Base-by-base conservation (phyloP, 2,888 invertebrate genomes). In the Balanococcus diminutus region DNA sequence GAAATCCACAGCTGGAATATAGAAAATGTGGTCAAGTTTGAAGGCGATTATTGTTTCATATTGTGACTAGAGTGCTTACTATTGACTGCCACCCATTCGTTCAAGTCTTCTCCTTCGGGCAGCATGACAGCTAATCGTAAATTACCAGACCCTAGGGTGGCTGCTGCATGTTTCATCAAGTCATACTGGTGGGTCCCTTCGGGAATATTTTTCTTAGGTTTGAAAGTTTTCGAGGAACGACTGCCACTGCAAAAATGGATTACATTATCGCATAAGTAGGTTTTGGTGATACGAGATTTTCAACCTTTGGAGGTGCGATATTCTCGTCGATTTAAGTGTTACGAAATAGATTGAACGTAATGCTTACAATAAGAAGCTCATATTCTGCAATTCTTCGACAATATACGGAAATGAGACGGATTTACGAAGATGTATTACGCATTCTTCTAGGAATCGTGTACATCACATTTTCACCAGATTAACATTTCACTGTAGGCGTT, bases 61-160 rank as follows among this genome's bases (percentile, higher is more conserved):
- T 36, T 4, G 3, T 6, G 36, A 36, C 11, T 36, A 32, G 9
- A 32, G 25, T 16, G 93, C 96, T 94, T 91, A 98, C 99, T 99
- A 90, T 99, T 99, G 79, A 99, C 99, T 86, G 99, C 99, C 67
- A 99, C 97, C 99, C 99, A 99, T 92, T 99, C 99, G 90, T 99
- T 99, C 88, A 98, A 93, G 91, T 99, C 99, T 91, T 99, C 99
- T 51, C 99, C 99, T 90, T 98, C 98, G 0, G 99, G 99, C 88
- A 99, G 91, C 93, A 96, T 95, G 86, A 99, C 99, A 75, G 99
- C 99, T 87, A 98, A 93, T 87, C 98, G 92, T 88, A 99, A 92
- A 92, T 99, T 99, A 31, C 98, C 99, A 81, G 98, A 98, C 86
- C 99, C 99, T 72, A 99, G 92, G 0, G 99, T 99, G 87, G 98